These are phyloP conservation scores for Spheniscus mendiculus DNA, from an alignment of 2,113 vertebrate genomes.

Conservation along the genomic window DNA sequence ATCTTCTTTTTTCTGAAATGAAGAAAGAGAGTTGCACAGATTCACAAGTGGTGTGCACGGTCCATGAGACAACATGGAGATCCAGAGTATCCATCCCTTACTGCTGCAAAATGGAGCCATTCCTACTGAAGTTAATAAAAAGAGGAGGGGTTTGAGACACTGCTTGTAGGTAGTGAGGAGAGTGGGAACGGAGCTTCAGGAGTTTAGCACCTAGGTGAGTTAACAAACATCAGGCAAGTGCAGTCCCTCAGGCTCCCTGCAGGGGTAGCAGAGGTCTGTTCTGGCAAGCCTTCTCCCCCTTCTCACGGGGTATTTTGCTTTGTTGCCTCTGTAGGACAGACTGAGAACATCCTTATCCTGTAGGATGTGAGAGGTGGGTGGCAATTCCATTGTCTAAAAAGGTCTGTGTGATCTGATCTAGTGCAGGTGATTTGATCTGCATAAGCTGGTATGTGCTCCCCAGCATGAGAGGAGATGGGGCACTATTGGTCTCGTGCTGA, in stretches of 20 bases:
- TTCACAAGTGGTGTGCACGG: background rate
- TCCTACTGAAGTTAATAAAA: background rate
- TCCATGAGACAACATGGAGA: background rate
- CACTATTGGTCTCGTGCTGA: background rate
- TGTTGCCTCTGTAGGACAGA: background rate
- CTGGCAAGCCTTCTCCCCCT: background rate
- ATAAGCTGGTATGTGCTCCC: background rate
- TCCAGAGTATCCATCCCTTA: background rate
- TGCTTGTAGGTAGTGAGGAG: background rate
- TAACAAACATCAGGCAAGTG: background rate
- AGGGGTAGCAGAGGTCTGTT: background rate
- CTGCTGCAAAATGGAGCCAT: background rate
- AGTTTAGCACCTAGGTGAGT: background rate
- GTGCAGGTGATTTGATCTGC: background rate
- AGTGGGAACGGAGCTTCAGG: background rate
- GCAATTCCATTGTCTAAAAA: background rate
- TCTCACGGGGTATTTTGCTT: background rate
- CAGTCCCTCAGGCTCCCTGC: background rate
- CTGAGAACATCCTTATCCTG: background rate
- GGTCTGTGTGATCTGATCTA: background rate
- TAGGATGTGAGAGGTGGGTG: background rate
- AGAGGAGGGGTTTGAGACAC: background rate
- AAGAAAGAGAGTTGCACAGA: background rate
- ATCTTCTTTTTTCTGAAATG: background rate
- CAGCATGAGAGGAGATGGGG: background rate